A percentile compares a stretch with the other conserved stretches of the same genome.
Evolutionary conservation across 2,888 invertebrate species (phyloP).

Genomic region (Ophioninae sp.): DNA sequence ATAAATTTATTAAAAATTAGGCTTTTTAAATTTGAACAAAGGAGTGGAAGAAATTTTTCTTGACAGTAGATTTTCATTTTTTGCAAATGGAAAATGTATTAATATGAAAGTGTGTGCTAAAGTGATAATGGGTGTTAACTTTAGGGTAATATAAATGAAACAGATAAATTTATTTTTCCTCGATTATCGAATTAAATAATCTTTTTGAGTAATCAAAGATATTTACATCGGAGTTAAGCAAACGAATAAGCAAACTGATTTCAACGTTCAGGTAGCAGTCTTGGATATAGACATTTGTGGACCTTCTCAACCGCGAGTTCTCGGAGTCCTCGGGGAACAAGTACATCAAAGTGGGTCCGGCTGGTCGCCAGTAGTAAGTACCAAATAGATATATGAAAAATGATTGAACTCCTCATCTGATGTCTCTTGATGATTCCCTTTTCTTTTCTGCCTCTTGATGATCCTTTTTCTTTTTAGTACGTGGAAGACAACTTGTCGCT

Average conservation of each 20-base stretch:
- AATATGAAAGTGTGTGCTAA: too few relatives aligned
- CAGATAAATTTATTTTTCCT: too few relatives aligned
- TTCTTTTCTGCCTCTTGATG: not conserved
- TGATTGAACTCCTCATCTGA: not conserved
- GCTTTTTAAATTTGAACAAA: too few relatives aligned
- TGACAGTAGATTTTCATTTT: too few relatives aligned
- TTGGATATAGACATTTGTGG: constrained; percentile 99
- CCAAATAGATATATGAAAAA: constrained; percentile 2
- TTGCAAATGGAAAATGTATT: too few relatives aligned
- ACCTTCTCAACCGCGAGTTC: constrained; percentile 96
- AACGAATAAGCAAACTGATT: constrained; percentile 17
- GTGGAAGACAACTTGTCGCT: constrained; percentile 96
- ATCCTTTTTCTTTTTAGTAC: constrained; percentile 83
- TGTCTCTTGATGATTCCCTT: not conserved
- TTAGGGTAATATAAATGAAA: not conserved
- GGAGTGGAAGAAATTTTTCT: too few relatives aligned
- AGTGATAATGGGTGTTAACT: too few relatives aligned
- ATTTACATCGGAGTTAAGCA: not conserved
- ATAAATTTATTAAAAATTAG: too few relatives aligned
- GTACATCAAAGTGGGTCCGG: constrained; percentile 98
- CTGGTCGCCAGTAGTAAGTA: constrained; percentile 96
- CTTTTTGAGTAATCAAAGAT: not conserved
- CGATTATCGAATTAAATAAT: not conserved
- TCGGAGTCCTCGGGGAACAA: constrained; percentile 95
- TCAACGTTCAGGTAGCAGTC: constrained; percentile 88